Evolutionary conservation across 2,888 invertebrate species (phyloP), one percentile per base, ranked within the genome.

Genomic region (Meloe dianella): DNA sequence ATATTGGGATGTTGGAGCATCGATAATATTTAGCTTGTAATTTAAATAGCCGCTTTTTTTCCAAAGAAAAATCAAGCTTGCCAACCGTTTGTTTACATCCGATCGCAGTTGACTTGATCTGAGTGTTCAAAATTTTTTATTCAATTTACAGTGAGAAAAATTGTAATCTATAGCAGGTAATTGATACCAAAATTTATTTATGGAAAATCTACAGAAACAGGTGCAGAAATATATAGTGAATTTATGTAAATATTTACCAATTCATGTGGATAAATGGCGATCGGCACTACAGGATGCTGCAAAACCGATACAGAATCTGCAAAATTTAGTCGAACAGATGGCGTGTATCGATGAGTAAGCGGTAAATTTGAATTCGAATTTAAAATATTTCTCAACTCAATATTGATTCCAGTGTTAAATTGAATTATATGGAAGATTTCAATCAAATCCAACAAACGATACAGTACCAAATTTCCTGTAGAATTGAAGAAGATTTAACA

Each of bases 211-310:
- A 10, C 73, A 75, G 63, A 73, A 76, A 65, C 84, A 84, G 78
- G 78, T 87, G 68, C 87, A 88, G 79, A 87, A 86, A 75, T 84
- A 86, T 77, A 80, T 88, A 57, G 80, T 85, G 76, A 85, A 84
- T 75, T 87, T 86, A 77, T 87, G 87, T 81, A 84, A 85, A 57
- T 83, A 81, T 77, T 85, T 88, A 71, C 85, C 85, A 71, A 83
- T 83, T 75, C 86, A 86, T 75, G 83, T 85, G 72, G 84, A 83
- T 65, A 83, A 81, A 64, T 85, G 86, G 74, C 85, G 83, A 82
- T 80, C 79, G 78, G 82, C 83, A 79, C 84, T 87, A 84, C 84
- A 85, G 82, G 84, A 85, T 75, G 85, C 86, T 84, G 84, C 83
- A 80, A 85, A 85, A 79, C 84, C 84, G 78, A 83, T 86, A 76